Evolutionary conservation across 2,888 invertebrate species (phyloP).

Genomic region (Mythimna loreyi): DNA sequence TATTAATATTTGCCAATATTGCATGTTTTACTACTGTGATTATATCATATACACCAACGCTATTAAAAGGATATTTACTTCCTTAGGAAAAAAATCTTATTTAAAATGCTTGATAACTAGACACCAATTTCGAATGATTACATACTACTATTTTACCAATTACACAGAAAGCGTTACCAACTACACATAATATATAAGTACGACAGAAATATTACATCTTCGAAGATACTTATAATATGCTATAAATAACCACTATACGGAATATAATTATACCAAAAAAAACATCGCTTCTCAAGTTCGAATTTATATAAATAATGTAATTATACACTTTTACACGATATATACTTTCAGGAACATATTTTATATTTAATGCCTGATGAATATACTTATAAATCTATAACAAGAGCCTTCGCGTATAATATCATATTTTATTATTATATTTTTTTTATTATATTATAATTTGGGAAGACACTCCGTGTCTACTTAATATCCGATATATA

Average conservation of each 20-base stretch:
- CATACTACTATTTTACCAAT: neutral
- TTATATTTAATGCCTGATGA: neutral
- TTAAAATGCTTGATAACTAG: slow-evolving; percentile 32
- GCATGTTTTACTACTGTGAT: slow-evolving; percentile 10
- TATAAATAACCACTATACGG: neutral
- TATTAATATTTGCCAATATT: slow-evolving; percentile 23
- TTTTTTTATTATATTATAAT: too few relatives aligned
- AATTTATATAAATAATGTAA: neutral
- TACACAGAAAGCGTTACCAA: neutral
- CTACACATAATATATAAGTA: neutral
- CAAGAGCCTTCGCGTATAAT: neutral
- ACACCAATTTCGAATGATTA: slow-evolving; percentile 1
- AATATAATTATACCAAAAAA: neutral
- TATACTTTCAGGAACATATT: neutral
- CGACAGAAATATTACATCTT: neutral
- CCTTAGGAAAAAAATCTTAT: neutral
- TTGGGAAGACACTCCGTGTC: neutral
- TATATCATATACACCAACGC: neutral
- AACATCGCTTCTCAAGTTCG: neutral
- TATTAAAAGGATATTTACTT: neutral
- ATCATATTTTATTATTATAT: neutral
- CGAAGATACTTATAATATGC: neutral
- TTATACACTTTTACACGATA: neutral
- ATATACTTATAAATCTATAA: neutral
- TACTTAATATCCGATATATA: neutral